phyloP scores from a whole-genome alignment of 1,140 invertebrate genomes.

The Dufourea novaeangliae region DNA sequence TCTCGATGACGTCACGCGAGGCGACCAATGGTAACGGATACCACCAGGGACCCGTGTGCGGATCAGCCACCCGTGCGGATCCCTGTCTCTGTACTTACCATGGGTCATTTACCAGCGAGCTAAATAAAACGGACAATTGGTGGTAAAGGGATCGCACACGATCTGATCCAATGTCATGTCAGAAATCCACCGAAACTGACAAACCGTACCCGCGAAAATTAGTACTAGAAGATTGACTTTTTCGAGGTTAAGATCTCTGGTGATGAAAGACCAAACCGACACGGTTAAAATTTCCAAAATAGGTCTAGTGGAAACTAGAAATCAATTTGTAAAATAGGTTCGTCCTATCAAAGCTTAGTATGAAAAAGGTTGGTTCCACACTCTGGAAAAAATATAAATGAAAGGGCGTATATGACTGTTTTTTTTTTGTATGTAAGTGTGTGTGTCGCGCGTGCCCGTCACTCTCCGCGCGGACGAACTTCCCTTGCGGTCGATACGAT shows the following conservation, averaged over 20 bases:
- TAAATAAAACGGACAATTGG: conserved; percentile 24
- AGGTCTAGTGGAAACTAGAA: background rate
- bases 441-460: conserved; percentile 51
- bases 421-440: background rate
- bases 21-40: conserved; percentile 25
- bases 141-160: background rate
- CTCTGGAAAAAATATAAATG: background rate
- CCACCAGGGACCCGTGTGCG: background rate
- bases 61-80: conserved; percentile 5
- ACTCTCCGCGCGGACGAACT: conserved; percentile 53
- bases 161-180: background rate
- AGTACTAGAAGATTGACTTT: too few relatives aligned
- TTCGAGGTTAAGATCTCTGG: too few relatives aligned
- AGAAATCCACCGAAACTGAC: background rate
- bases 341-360: too few relatives aligned
- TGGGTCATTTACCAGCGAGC: conserved; percentile 1
- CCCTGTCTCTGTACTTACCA: too few relatives aligned
- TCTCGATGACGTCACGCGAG: conserved; percentile 23
- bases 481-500: conserved; percentile 71
- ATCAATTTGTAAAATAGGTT: background rate
- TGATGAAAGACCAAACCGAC: too few relatives aligned
- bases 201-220: too few relatives aligned
- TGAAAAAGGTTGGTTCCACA: background rate
- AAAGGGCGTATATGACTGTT: too few relatives aligned
- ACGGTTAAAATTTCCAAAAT: too few relatives aligned